phyloP scores from a whole-genome alignment of 2,888 invertebrate species.

The Acrobasis repandana region DNA sequence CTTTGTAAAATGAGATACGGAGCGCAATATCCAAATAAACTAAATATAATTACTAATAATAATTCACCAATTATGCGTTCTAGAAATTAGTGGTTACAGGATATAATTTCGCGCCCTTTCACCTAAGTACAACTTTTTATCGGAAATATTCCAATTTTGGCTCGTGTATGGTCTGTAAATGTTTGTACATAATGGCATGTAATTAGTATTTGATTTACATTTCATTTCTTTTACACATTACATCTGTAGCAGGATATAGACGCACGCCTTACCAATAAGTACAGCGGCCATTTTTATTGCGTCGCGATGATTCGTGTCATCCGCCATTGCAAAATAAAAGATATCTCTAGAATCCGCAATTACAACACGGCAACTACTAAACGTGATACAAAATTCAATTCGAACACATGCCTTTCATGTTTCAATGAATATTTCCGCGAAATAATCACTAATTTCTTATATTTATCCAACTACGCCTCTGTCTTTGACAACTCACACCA shows the following conservation, averaged over 20 bases:
- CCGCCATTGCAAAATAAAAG: conserved; percentile 77
- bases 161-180: background rate
- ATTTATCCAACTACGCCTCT: conserved; percentile 74
- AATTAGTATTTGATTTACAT: conserved; percentile 23
- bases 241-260: conserved; percentile 61
- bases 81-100: conserved; percentile 31
- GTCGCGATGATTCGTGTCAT: conserved; percentile 82
- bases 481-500: conserved; percentile 78
- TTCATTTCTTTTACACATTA: conserved; percentile 44
- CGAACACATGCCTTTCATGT: conserved; percentile 60
- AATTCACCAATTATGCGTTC: background rate
- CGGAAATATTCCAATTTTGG: conserved; percentile 9
- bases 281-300: conserved; percentile 82
- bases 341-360: conserved; percentile 54
- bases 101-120: conserved; percentile 81
- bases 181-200: conserved; percentile 12
- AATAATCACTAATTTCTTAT: conserved; percentile 64
- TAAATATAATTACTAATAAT: background rate
- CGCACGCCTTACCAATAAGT: conserved; percentile 78
- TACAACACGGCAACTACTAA: conserved; percentile 55
- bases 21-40: background rate
- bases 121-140: conserved; percentile 43
- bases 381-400: conserved; percentile 49
- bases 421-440: conserved; percentile 54
- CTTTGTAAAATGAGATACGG: background rate